Conservation (phyloP, 2,888 invertebrate genomes). For the Archips xylosteana region DNA sequence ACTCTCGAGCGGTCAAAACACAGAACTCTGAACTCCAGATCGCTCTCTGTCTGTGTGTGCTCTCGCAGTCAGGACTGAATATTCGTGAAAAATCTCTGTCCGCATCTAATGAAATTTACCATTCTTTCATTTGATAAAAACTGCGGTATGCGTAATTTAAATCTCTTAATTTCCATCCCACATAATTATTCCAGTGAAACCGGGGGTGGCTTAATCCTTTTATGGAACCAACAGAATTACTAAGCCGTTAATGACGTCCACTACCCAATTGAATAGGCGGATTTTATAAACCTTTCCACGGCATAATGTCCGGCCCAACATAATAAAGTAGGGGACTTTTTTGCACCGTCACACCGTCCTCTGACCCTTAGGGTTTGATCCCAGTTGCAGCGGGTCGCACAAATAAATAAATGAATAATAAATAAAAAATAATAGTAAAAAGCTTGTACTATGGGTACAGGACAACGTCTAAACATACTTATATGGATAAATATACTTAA, state of each 20-base stretch:
- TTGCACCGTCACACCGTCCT: constrained; percentile 38
- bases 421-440: too few relatives aligned
- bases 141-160: background rate
- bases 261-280: constrained; percentile 36
- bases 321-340: constrained; percentile 39
- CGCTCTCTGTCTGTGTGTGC: too few relatives aligned
- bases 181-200: constrained; percentile 11
- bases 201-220: background rate
- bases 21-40: too few relatives aligned
- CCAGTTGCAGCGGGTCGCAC: background rate
- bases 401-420: background rate
- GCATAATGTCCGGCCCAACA: constrained; percentile 33
- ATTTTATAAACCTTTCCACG: constrained; percentile 37
- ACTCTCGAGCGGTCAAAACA: too few relatives aligned
- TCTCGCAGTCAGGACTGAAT: too few relatives aligned
- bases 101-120: background rate
- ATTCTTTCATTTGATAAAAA: background rate
- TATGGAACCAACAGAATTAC: constrained; percentile 6
- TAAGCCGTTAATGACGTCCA: constrained; percentile 39
- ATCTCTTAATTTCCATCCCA: constrained; percentile 14
- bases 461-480: too few relatives aligned
- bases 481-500: too few relatives aligned
- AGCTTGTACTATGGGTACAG: too few relatives aligned
- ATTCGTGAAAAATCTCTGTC: background rate
- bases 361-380: constrained; percentile 29